phyloP scores from a whole-genome alignment of 2,888 invertebrate genomes.

The Notodonta ziczac region DNA sequence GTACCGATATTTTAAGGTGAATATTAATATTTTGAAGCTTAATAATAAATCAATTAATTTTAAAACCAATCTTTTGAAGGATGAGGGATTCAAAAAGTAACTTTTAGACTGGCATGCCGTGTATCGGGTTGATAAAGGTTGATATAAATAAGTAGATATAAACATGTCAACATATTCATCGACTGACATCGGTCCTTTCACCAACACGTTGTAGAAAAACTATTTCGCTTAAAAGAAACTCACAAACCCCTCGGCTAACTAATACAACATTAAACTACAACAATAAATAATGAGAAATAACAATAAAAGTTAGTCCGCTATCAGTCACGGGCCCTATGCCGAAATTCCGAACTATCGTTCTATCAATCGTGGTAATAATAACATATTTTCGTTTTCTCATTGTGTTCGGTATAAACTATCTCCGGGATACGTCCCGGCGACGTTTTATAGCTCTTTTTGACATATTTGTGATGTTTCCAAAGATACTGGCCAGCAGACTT shows the following conservation, averaged over 20 bases:
- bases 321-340: constrained; percentile 43
- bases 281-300: constrained; percentile 35
- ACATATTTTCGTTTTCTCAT: constrained; percentile 60
- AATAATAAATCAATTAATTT: no score
- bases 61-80: no score
- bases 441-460: constrained; percentile 76
- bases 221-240: background rate
- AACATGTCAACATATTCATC: background rate
- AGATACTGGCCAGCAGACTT: constrained; percentile 49
- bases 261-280: constrained; percentile 41
- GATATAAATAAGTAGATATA: background rate
- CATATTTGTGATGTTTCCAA: constrained; percentile 80
- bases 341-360: constrained; percentile 37
- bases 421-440: constrained; percentile 61
- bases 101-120: no score
- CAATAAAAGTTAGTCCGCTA: constrained; percentile 36
- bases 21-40: no score
- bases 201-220: background rate
- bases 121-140: no score
- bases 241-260: constrained; percentile 14
- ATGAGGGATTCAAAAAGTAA: no score
- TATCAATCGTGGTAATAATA: constrained; percentile 59
- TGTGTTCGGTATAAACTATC: constrained; percentile 77
- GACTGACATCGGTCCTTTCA: background rate
- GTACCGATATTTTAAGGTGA: no score